A percentile compares a stretch with the other conserved stretches of the same genome.
Evolutionary conservation across 2,888 invertebrate species (phyloP).

Genomic region (Melieria crassipennis): DNA sequence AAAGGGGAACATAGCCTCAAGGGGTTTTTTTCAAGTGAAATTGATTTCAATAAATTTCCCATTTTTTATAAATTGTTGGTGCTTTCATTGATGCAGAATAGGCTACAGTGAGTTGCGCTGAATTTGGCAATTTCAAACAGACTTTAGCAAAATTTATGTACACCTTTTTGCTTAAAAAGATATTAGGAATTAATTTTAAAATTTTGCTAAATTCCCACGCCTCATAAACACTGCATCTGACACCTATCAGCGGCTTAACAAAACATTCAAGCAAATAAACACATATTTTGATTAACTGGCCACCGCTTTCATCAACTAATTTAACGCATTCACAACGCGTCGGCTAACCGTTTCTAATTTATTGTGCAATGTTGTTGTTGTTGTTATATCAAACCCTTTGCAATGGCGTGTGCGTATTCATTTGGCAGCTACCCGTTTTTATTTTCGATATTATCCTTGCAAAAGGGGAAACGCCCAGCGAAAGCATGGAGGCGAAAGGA

Average conservation of each 20-base stretch:
- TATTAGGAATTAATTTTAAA: too few relatives aligned
- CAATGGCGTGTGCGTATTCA: too few relatives aligned
- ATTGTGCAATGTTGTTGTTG: neutral
- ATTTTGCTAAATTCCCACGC: neutral
- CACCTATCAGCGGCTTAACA: constrained; percentile 29
- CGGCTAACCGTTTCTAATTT: constrained; percentile 2
- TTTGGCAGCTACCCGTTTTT: too few relatives aligned
- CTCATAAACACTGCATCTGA: neutral
- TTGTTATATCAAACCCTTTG: too few relatives aligned
- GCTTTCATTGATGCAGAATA: neutral
- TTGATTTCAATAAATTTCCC: constrained; percentile 19
- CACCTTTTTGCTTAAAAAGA: too few relatives aligned
- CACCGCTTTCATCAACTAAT: constrained; percentile 31
- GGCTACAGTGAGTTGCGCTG: neutral
- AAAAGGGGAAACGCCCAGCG: too few relatives aligned
- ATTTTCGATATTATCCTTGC: too few relatives aligned
- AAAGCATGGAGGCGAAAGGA: too few relatives aligned
- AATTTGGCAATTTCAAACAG: neutral
- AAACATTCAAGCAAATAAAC: constrained; percentile 37
- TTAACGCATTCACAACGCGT: constrained; percentile 7
- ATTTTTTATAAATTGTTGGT: neutral
- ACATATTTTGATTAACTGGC: constrained; percentile 28
- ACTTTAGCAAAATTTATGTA: too few relatives aligned
- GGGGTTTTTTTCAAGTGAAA: neutral
- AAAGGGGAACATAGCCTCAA: too few relatives aligned